These are phyloP conservation scores for Oriolus oriolus DNA, from an alignment of 2,113 vertebrate genomes.

Conservation along the genomic window DNA sequence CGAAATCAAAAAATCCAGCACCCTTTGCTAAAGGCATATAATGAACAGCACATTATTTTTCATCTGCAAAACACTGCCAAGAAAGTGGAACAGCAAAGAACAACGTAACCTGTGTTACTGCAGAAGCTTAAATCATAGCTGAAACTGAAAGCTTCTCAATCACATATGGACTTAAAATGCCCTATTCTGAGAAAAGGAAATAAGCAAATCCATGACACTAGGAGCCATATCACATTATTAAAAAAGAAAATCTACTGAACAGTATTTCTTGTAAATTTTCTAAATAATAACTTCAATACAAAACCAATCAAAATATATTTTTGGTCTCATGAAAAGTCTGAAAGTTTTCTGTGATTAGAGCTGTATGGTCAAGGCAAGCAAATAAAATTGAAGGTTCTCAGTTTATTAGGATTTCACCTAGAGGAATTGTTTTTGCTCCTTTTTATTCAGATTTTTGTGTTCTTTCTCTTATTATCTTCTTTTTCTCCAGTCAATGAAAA, in stretches of 20 bases:
- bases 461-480: neutral
- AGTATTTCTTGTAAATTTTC: neutral
- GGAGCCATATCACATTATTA: neutral
- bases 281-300: neutral
- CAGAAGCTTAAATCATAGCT: neutral
- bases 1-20: neutral
- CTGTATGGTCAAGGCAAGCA: neutral
- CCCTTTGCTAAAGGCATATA: neutral
- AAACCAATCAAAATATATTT: neutral
- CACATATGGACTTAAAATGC: neutral
- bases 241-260: neutral
- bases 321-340: neutral
- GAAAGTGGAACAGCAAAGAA: neutral
- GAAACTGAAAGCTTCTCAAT: neutral
- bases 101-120: neutral
- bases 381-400: neutral
- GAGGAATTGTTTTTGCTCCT: neutral
- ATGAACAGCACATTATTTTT: neutral
- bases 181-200: neutral
- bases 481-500: neutral
- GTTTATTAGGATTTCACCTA: neutral
- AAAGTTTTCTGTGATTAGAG: neutral
- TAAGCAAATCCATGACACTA: neutral
- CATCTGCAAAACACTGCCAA: neutral
- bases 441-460: neutral